A percentile compares a stretch with the other conserved stretches of the same genome.
phyloP scores from a whole-genome alignment of 2,888 invertebrate genomes.

The Scaeva pyrastri region DNA sequence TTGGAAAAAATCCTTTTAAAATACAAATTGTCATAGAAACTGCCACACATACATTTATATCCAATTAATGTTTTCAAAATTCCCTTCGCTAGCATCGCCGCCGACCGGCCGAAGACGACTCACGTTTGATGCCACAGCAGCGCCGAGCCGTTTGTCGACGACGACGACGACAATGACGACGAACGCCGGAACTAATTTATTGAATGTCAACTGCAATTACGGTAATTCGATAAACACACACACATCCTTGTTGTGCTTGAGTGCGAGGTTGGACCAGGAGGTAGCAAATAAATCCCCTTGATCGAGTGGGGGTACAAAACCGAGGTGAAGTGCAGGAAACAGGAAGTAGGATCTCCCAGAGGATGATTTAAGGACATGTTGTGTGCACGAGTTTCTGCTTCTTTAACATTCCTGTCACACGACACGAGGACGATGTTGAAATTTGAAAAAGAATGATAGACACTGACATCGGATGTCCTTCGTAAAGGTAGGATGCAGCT shows the following conservation, averaged over 20 bases:
- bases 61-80: constrained; percentile 64
- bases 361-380: constrained; percentile 1
- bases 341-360: not conserved
- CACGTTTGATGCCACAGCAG: not conserved
- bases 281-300: constrained; percentile 1
- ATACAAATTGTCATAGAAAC: constrained; percentile 35
- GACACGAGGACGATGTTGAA: constrained; percentile 6
- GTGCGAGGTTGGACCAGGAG: constrained; percentile 2
- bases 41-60: constrained; percentile 11
- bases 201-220: constrained; percentile 71
- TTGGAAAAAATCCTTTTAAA: constrained; percentile 25
- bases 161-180: not conserved
- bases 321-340: constrained; percentile 1
- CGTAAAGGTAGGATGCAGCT: constrained; percentile 20
- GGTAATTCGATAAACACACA: constrained; percentile 62
- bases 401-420: constrained; percentile 42
- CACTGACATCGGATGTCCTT: constrained; percentile 48
- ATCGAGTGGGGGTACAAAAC: not conserved
- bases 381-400: constrained; percentile 22
- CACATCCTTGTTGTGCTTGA: not conserved
- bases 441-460: constrained; percentile 21
- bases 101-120: not conserved
- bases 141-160: not conserved
- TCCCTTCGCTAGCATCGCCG: constrained; percentile 13
- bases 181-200: constrained; percentile 52